A percentile compares a stretch with the other conserved stretches of the same genome.
Evolutionary conservation across 2,113 vertebrate species (phyloP).

Genomic region (Symphodus melops): DNA sequence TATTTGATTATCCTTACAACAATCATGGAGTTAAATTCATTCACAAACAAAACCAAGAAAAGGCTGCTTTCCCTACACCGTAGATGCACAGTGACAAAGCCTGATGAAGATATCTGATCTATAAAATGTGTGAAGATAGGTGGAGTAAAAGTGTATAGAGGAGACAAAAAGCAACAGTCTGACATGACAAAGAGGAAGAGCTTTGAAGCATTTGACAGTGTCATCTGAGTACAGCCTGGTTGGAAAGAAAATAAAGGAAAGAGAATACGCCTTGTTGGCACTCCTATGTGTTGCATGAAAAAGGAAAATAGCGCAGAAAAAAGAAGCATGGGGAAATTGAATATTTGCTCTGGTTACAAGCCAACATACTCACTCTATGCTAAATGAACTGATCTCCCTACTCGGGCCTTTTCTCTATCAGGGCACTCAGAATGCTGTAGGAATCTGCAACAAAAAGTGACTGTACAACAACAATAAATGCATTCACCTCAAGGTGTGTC

Average conservation of each 20-base stretch:
- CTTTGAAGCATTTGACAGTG: background rate
- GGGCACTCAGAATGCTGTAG: background rate
- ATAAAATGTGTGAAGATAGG: background rate
- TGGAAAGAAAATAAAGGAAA: conserved; percentile 29
- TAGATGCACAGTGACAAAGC: background rate
- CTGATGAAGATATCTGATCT: background rate
- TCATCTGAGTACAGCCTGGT: conserved; percentile 20
- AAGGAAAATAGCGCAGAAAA: background rate
- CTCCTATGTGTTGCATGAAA: background rate
- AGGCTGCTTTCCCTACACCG: background rate
- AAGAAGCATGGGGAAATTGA: background rate
- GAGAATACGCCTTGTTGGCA: conserved; percentile 1
- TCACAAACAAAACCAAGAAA: no score
- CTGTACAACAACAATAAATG: background rate
- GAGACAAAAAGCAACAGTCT: background rate
- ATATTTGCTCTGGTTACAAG: background rate
- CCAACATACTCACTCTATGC: background rate
- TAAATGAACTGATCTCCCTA: background rate
- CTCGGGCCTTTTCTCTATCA: background rate
- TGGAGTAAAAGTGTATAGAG: background rate
- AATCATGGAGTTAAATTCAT: background rate
- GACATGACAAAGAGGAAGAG: background rate
- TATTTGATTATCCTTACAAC: background rate
- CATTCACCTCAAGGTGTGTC: conserved; percentile 63
- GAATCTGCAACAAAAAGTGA: background rate